These are phyloP conservation scores for Drosophila mulleri DNA, from an alignment of 2,888 invertebrate species.

Conservation along the genomic window DNA sequence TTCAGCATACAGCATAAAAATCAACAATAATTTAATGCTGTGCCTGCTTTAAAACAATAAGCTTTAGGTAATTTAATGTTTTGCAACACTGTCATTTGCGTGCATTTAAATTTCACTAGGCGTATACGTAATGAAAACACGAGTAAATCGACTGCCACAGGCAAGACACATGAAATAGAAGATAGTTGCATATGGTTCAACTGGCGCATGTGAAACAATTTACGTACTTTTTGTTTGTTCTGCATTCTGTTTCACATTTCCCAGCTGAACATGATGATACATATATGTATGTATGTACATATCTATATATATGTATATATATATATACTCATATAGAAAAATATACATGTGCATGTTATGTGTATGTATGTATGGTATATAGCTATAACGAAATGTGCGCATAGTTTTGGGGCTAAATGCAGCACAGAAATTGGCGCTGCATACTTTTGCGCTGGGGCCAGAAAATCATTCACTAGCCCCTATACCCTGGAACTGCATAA, in stretches of 20 bases:
- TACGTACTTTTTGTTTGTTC: constrained; percentile 13
- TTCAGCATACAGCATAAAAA: background rate
- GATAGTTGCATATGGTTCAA: constrained; percentile 19
- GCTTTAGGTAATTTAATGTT: constrained; percentile 14
- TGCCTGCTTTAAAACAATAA: background rate
- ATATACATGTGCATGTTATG: background rate
- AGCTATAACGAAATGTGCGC: constrained; percentile 35
- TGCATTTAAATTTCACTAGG: constrained; percentile 14
- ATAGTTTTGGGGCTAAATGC: constrained; percentile 50
- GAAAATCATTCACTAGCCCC: constrained; percentile 12
- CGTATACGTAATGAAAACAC: constrained; percentile 23
- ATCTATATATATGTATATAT: background rate
- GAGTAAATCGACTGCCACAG: background rate
- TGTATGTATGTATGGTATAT: background rate
- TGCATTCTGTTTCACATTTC: constrained; percentile 21
- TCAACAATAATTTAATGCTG: background rate
- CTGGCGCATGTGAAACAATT: constrained; percentile 17
- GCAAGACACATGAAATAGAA: background rate
- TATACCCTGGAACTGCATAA: constrained; percentile 7
- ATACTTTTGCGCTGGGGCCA: constrained; percentile 44
- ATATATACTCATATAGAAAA: background rate
- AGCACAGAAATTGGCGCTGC: constrained; percentile 28
- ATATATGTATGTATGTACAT: background rate
- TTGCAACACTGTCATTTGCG: constrained; percentile 24
- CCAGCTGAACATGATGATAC: constrained; percentile 11